phyloP scores from a whole-genome alignment of 1,140 invertebrate species.

The Glossosoma conforme region DNA sequence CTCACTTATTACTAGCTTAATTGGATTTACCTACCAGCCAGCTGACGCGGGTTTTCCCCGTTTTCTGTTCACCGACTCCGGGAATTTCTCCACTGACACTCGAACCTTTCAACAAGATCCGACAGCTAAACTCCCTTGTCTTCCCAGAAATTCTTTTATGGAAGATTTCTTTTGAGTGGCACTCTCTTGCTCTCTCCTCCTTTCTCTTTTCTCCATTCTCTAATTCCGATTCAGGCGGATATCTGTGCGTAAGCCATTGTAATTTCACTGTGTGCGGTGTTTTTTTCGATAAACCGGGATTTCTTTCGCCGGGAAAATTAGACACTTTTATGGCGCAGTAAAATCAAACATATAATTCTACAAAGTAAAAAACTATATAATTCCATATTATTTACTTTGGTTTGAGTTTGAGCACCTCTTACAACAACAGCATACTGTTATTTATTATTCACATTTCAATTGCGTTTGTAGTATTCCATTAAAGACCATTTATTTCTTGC shows the following conservation, averaged over 20 bases:
- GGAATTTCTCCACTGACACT: conserved; percentile 17
- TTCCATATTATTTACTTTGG: too few species aligned
- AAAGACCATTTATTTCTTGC: too few species aligned
- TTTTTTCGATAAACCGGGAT: conserved; percentile 10
- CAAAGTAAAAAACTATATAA: too few species aligned
- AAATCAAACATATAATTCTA: too few species aligned
- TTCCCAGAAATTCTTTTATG: conserved; percentile 17
- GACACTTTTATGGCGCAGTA: conserved; percentile 8
- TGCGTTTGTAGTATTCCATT: too few species aligned
- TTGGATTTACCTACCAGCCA: conserved; percentile 8
- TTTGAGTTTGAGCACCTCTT: too few species aligned
- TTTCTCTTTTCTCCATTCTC: conserved; percentile 12
- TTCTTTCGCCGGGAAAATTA: conserved; percentile 14
- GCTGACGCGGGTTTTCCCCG: too few species aligned
- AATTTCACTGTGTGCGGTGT: conserved; percentile 16
- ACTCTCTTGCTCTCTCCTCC: conserved; percentile 3
- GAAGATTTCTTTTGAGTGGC: conserved; percentile 13
- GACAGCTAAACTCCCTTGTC: conserved; percentile 16
- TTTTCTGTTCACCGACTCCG: conserved; percentile 4
- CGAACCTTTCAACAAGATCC: conserved; percentile 3
- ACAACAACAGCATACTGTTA: too few species aligned
- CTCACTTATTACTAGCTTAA: too few species aligned
- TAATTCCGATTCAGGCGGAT: conserved; percentile 12
- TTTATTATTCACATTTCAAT: too few species aligned
- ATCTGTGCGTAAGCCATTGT: conserved; percentile 9